These are phyloP conservation scores for Scyliorhinus canicula DNA, from an alignment of 2,797 vertebrate species.

Conservation along the genomic window DNA sequence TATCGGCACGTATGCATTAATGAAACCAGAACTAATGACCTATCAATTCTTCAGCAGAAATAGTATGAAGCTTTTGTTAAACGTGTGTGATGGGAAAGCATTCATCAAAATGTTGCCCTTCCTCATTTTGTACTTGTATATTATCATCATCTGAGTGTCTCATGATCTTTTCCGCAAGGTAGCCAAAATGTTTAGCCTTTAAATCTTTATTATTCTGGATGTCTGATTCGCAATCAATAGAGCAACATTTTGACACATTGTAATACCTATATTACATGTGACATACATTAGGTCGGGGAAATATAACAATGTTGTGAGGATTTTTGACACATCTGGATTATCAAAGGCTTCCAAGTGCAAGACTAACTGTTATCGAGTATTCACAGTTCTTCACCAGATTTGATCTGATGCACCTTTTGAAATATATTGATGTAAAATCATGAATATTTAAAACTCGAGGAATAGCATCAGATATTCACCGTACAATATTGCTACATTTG, in stretches of 20 bases:
- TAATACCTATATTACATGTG: background rate
- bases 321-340: background rate
- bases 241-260: background rate
- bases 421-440: background rate
- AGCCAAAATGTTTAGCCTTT: background rate
- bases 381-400: background rate
- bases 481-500: background rate
- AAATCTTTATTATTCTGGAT: background rate
- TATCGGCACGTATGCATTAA: background rate
- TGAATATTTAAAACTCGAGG: background rate
- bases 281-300: too few relatives aligned
- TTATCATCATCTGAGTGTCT: background rate
- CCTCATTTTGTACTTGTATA: background rate
- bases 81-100: background rate
- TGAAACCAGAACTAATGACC: background rate
- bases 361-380: background rate
- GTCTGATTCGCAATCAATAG: background rate
- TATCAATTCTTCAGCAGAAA: background rate
- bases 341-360: background rate
- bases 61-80: background rate
- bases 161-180: background rate
- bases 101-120: background rate
- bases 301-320: background rate
- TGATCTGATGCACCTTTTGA: background rate
- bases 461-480: background rate